Evolutionary conservation across 2,797 vertebrate species (phyloP).

Genomic region (Thamnophis elegans): DNA sequence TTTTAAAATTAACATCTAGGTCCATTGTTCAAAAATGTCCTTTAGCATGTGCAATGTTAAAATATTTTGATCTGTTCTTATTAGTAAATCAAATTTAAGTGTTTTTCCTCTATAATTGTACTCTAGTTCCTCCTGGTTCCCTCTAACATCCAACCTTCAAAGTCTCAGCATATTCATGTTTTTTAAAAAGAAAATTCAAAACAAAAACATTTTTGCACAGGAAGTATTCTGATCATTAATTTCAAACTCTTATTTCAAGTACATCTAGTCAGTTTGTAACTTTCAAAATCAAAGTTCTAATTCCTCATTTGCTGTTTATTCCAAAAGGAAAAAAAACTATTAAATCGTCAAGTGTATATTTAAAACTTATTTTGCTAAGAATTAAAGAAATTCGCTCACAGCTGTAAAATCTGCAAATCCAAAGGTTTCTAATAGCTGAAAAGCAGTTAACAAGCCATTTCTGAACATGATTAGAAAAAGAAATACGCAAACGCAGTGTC

Average conservation of each 20-base stretch:
- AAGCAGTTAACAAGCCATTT: background rate
- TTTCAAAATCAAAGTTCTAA: background rate
- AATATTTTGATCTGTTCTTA: background rate
- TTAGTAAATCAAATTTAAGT: background rate
- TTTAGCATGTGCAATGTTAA: background rate
- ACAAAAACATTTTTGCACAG: background rate
- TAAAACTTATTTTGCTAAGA: background rate
- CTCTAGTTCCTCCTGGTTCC: background rate
- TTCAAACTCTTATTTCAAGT: background rate
- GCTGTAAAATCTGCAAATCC: background rate
- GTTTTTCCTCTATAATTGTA: background rate
- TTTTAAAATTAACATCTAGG: background rate
- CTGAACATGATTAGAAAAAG: background rate
- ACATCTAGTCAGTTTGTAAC: background rate
- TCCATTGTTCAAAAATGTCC: background rate
- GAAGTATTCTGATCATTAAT: background rate
- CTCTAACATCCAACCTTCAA: background rate
- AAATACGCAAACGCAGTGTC: background rate
- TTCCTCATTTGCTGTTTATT: background rate
- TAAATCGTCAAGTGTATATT: background rate
- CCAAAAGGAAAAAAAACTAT: background rate
- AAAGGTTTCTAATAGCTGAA: background rate
- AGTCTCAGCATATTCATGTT: background rate
- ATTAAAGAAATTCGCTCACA: background rate
- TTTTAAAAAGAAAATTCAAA: background rate